Evolutionary conservation across 2,113 vertebrate species (phyloP).

Genomic region (Stigmatopora nigra): DNA sequence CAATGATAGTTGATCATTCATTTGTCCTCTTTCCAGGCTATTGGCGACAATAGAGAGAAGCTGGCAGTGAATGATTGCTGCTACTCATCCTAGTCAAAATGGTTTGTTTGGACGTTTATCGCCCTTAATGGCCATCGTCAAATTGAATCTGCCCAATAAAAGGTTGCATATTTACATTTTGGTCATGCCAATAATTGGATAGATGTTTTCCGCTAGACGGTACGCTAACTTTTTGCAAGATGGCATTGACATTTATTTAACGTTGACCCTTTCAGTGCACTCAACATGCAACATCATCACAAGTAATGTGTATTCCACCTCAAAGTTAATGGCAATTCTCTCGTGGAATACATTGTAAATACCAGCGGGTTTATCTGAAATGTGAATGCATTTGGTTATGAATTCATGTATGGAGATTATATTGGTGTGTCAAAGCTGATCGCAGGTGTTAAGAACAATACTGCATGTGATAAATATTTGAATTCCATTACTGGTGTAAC

Average conservation of each 20-base stretch:
- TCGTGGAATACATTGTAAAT: constrained; percentile 33
- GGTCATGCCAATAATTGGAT: constrained; percentile 20
- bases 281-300: constrained; percentile 14
- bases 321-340: constrained; percentile 37
- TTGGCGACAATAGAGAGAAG: too few relatives aligned
- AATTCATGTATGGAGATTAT: constrained; percentile 32
- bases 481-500: constrained; percentile 30
- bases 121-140: too few relatives aligned
- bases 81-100: too few relatives aligned
- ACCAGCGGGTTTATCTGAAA: constrained; percentile 25
- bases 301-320: constrained; percentile 17
- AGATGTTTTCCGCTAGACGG: constrained; percentile 28
- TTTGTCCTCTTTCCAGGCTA: too few relatives aligned
- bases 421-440: constrained; percentile 33
- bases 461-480: constrained; percentile 38
- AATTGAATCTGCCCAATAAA: too few relatives aligned
- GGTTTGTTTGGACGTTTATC: too few relatives aligned
- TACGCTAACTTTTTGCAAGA: constrained; percentile 19
- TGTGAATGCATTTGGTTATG: constrained; percentile 17
- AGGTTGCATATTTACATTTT: neutral
- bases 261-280: constrained; percentile 18
- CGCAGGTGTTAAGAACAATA: constrained; percentile 22
- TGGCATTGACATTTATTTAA: constrained; percentile 39
- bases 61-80: too few relatives aligned
- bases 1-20: too few relatives aligned